Percentiles rank a stretch among this genome's conserved stretches.
phyloP scores from a whole-genome alignment of 2,113 vertebrate genomes.

The Chaetodon auriga region DNA sequence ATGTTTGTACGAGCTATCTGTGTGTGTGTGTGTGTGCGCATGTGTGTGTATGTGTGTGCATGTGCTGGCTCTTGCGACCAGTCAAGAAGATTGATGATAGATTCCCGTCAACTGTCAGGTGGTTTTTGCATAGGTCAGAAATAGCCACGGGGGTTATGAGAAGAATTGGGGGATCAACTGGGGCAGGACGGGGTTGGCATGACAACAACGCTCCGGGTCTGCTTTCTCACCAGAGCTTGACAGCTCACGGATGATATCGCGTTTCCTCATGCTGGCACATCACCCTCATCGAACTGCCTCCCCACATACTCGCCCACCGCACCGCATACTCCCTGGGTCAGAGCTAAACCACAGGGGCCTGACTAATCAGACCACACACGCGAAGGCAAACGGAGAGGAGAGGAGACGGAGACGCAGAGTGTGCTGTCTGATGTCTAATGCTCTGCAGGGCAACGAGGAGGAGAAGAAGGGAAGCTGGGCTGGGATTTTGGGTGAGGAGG shows the following conservation, averaged over 20 bases:
- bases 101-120: slow-evolving; percentile 57
- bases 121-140: slow-evolving; percentile 62
- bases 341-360: slow-evolving; percentile 61
- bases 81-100: slow-evolving; percentile 52
- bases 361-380: slow-evolving; percentile 78
- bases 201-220: slow-evolving; percentile 26
- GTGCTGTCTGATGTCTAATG: slow-evolving; percentile 31
- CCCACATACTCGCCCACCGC: slow-evolving; percentile 25
- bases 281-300: slow-evolving; percentile 25
- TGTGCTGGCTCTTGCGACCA: not conserved
- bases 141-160: slow-evolving; percentile 58
- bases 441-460: slow-evolving; percentile 30
- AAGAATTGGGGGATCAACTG: slow-evolving; percentile 59
- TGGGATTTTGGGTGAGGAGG: not conserved
- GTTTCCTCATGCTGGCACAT: slow-evolving; percentile 70
- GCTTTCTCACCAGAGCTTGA: slow-evolving; percentile 60
- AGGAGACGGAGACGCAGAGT: slow-evolving; percentile 42
- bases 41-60: not conserved
- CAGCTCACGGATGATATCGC: slow-evolving; percentile 63
- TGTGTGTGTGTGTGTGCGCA: slow-evolving; percentile 30
- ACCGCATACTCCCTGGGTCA: slow-evolving; percentile 65
- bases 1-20: slow-evolving; percentile 14
- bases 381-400: slow-evolving; percentile 18
- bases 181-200: slow-evolving; percentile 34
- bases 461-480: slow-evolving; percentile 1